Percentiles rank a stretch among this genome's conserved stretches.
Evolutionary conservation across 2,888 invertebrate genomes (phyloP).

Genomic region (Acronicta leporina): DNA sequence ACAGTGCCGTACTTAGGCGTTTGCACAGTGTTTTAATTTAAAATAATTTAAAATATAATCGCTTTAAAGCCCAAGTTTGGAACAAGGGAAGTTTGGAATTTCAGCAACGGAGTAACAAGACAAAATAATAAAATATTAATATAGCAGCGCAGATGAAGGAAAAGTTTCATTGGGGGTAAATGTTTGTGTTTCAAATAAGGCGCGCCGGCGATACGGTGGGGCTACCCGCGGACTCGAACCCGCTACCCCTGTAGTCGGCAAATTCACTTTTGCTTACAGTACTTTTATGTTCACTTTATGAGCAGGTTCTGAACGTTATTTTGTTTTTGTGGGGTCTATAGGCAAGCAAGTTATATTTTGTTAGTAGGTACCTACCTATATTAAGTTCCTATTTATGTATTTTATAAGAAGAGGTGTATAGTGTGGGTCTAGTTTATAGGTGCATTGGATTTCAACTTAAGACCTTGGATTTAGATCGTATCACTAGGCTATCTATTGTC

Average conservation of each 20-base stretch:
- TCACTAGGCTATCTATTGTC: too few species aligned
- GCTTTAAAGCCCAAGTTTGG: slow-evolving; percentile 84
- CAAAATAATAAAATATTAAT: slow-evolving; percentile 90
- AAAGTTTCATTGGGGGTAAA: slow-evolving; percentile 85
- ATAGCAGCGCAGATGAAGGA: slow-evolving; percentile 85
- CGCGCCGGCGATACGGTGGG: slow-evolving; percentile 81
- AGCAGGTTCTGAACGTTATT: slow-evolving; percentile 22
- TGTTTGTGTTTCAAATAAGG: slow-evolving; percentile 89
- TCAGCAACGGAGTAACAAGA: slow-evolving; percentile 85
- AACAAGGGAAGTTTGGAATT: slow-evolving; percentile 86
- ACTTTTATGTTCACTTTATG: slow-evolving; percentile 45
- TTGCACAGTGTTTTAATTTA: slow-evolving; percentile 88
- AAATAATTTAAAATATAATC: slow-evolving; percentile 89
- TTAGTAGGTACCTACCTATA: too few species aligned
- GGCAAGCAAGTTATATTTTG: slow-evolving; percentile 2
- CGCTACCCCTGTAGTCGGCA: slow-evolving; percentile 57
- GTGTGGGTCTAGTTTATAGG: too few species aligned
- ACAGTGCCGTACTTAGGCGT: slow-evolving; percentile 71
- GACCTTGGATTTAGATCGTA: too few species aligned
- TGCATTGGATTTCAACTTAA: too few species aligned
- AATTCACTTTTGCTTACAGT: slow-evolving; percentile 58
- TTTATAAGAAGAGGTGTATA: too few species aligned
- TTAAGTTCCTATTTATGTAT: too few species aligned
- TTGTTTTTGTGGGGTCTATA: slow-evolving; percentile 7
- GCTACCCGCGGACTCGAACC: slow-evolving; percentile 72